These are phyloP conservation scores for Danionella cerebrum DNA, from an alignment of 2,113 vertebrate species.

Conservation along the genomic window DNA sequence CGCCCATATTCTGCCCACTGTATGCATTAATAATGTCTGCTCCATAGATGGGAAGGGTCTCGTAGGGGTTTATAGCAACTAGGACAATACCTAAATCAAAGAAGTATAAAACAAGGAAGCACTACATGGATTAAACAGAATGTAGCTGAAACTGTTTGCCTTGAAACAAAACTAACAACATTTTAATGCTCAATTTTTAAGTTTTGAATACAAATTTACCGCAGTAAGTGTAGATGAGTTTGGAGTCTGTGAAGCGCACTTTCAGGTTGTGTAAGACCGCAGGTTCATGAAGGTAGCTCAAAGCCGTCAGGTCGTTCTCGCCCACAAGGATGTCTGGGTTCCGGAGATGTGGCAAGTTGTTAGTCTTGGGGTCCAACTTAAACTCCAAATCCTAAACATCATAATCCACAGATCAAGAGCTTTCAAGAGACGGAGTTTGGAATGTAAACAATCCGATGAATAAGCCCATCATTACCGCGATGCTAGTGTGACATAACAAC, in stretches of 20 bases:
- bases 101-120: not conserved
- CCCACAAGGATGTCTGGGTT: constrained; percentile 98
- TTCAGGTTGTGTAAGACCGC: constrained; percentile 94
- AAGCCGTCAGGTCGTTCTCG: constrained; percentile 95
- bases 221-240: constrained; percentile 97
- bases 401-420: not conserved
- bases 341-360: constrained; percentile 85
- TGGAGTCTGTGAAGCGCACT: constrained; percentile 95
- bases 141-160: not conserved
- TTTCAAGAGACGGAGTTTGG: not conserved
- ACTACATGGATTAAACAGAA: too few relatives aligned
- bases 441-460: not conserved
- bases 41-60: constrained; percentile 92
- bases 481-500: too few relatives aligned
- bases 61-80: constrained; percentile 97
- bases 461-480: too few relatives aligned
- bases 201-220: too few relatives aligned
- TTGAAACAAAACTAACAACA: too few relatives aligned
- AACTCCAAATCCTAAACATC: constrained; percentile 76
- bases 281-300: constrained; percentile 96
- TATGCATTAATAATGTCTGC: constrained; percentile 97
- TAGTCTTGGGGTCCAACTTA: constrained; percentile 76
- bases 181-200: too few relatives aligned
- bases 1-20: constrained; percentile 97
- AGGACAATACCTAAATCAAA: constrained; percentile 81